Evolutionary conservation across 2,113 vertebrate species (phyloP).

Genomic region (Lagopus muta): DNA sequence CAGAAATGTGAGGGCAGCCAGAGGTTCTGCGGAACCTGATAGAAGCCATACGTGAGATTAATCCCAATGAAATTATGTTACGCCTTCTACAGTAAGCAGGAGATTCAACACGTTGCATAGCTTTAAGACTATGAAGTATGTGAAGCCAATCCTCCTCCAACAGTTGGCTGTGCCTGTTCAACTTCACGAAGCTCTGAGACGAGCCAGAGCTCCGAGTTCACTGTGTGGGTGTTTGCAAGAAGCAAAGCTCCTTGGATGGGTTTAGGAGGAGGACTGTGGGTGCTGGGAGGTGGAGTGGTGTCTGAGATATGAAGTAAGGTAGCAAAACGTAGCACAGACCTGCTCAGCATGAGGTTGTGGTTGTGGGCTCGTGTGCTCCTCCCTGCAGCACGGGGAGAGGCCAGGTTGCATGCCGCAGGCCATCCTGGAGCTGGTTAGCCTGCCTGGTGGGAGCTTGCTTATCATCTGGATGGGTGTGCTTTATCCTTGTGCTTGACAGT

Average conservation of each 20-base stretch:
- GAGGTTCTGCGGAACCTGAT: neutral
- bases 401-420: neutral
- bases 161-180: neutral
- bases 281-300: neutral
- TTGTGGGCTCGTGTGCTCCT: accelerated
- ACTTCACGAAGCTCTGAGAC: neutral
- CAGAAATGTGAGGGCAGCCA: neutral
- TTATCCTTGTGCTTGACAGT: neutral
- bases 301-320: neutral
- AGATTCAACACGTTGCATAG: neutral
- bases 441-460: accelerated
- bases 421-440: neutral
- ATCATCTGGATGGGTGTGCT: neutral
- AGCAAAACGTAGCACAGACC: neutral
- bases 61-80: neutral
- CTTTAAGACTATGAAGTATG: conserved; percentile 8
- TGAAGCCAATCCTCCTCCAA: neutral
- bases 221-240: neutral
- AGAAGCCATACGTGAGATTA: neutral
- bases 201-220: accelerated
- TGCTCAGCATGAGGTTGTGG: neutral
- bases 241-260: neutral
- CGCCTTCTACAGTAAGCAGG: neutral
- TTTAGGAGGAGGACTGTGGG: neutral
- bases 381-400: neutral